Evolutionary conservation across 30 jellyfish, hydroid and myxozoan species (phyloP), one percentile per base, ranked within the genome.

Genomic region (Clytia hemisphaerica): DNA sequence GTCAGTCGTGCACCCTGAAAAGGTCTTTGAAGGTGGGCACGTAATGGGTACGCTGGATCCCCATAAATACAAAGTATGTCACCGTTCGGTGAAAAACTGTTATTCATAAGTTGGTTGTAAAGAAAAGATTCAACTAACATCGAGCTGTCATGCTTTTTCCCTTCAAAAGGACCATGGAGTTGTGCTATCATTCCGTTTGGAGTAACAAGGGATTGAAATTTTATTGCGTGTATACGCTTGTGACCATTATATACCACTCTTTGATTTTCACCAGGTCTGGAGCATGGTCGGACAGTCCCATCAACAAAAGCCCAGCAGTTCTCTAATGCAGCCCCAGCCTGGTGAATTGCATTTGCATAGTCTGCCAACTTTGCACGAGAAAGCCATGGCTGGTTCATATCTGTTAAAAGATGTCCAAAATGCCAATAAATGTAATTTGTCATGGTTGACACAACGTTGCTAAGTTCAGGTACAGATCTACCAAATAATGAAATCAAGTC

Each of bases 41-140:
- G 45, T 27, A 37, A 61, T 12, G 73, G 64, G 40, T 78, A 67
- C 5, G 78, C 72, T 35, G 86, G 85, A 55, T 78, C 93, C 4
- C 86, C 93, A 78, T 78, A 78, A 22, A 78, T 40, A 30, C 85
- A 78, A 66, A 78, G 21, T n/a, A n/a, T n/a, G n/a, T n/a, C n/a
- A n/a, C n/a, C n/a, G n/a, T n/a, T n/a, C 12, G n/a, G n/a, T n/a
- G n/a, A n/a, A n/a, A n/a, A n/a, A n/a, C n/a, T n/a, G n/a, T n/a
- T n/a, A n/a, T n/a, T n/a, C n/a, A n/a, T n/a, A n/a, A n/a, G n/a
- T n/a, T n/a, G n/a, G n/a, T n/a, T n/a, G n/a, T n/a, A n/a, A n/a
- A n/a, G n/a, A n/a, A n/a, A n/a, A 26, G 88, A 79, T 46, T 40
- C 76, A 3, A 24, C 48, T 16, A 68, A 46, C 81, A 79, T 70